Evolutionary conservation across 1,140 invertebrate genomes (phyloP), one percentile per base, ranked within the genome.

Genomic region (Aphelenchoides fujianensis): DNA sequence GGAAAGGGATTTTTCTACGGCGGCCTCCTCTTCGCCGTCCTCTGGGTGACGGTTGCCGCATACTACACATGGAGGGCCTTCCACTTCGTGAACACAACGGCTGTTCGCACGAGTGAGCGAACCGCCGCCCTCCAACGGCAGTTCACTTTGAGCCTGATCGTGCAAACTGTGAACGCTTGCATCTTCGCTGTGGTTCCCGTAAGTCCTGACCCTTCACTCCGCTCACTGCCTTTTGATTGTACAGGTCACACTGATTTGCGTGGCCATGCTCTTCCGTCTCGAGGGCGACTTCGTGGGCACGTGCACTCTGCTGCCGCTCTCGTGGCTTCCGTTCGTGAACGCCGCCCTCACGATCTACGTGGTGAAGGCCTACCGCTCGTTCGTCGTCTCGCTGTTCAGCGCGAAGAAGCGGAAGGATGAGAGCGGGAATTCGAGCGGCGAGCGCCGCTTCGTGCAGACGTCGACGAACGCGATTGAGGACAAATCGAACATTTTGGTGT

Each of bases 11-110:
- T 59, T 59, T 59, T 59, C 34, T 59, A 59, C 55, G 55, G 55
- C 5, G 55, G 55, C 34, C 55, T 59, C 34, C 5, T 59, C 5
- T 59, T 59, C 5, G 55, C 55, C 5, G 7, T 19, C 23, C 7
- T 59, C 34, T 59, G 55, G 55, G 55, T 59, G 12, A 59, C 5
- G 5, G 55, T 59, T 5, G 5, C 55, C 55, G 55, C 19, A 7
- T 59, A 7, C 55, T 59, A 59, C 19, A 7, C 55, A 7, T 59
- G 23, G 5, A 5, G 23, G 34, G 19, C 55, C 34, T 59, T 16
- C 5, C 28, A 59, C 12, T 19, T 7, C 34, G 19, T 59, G 19
- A 5, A 59, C 55, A 59, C 5, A 19, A 48, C 41, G n/a, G n/a
- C n/a, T n/a, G n/a, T n/a, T n/a, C n/a, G n/a, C n/a, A n/a, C n/a